phyloP scores from a whole-genome alignment of 2,113 vertebrate species.

The Protomyctophum bolini region DNA sequence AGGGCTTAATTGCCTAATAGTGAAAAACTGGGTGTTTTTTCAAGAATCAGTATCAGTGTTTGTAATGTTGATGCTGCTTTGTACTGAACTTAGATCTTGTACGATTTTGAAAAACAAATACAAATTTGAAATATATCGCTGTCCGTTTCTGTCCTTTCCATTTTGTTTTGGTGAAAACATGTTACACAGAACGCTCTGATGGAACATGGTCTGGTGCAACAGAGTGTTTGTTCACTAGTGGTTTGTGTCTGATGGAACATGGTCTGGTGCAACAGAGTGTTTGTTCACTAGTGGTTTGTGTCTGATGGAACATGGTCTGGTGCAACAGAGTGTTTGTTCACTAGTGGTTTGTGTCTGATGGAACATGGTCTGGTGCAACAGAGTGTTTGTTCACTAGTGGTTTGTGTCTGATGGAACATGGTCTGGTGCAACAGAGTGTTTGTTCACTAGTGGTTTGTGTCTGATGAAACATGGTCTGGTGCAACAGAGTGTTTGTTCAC shows the following conservation, averaged over 20 bases:
- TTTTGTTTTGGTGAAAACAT: not conserved
- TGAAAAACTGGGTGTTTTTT: no score
- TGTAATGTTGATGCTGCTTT: no score
- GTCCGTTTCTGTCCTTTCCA: not conserved
- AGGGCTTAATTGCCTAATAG: no score
- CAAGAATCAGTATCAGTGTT: no score
- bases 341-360: not conserved
- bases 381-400: not conserved
- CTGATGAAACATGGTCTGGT: not conserved
- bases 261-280: no score
- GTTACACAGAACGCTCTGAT: not conserved
- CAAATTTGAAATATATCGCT: no score
- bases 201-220: not conserved
- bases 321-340: not conserved
- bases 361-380: not conserved
- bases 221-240: not conserved
- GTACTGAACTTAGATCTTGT: no score
- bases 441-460: no score
- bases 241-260: slow-evolving; percentile 12
- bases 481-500: not conserved
- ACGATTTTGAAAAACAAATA: no score
- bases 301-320: not conserved
- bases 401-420: no score
- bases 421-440: not conserved
- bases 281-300: not conserved